These are phyloP conservation scores for Cliona cf. orientalis DNA, from an alignment of 37 sponge, comb jelly and placozoan species.

Conservation along the genomic window DNA sequence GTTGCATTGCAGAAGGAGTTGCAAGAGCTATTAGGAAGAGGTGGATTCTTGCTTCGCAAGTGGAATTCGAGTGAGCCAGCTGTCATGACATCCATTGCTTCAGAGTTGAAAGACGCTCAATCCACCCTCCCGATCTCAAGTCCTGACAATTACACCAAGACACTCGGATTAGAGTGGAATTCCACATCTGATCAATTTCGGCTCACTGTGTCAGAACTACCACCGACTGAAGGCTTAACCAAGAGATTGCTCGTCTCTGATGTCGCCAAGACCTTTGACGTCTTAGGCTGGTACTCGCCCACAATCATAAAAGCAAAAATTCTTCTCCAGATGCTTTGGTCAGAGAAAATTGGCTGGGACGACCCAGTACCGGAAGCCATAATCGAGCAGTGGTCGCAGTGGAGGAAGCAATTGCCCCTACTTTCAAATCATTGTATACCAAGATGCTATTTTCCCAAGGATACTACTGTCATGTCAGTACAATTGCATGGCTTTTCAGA, in stretches of 20 bases:
- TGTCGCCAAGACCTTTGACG: no score
- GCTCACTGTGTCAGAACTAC: background rate
- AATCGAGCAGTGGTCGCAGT: background rate
- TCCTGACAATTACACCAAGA: slow-evolving; percentile 1
- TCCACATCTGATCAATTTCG: slow-evolving; percentile 6
- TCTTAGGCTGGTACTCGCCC: no score
- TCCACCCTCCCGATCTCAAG: background rate
- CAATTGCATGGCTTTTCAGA: slow-evolving; percentile 32
- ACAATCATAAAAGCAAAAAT: slow-evolving; percentile 20
- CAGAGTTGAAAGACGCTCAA: slow-evolving; percentile 1
- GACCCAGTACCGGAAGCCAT: no score
- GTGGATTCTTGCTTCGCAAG: no score
- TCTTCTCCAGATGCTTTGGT: slow-evolving; percentile 5
- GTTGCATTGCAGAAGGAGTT: no score
- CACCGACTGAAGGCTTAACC: slow-evolving; percentile 17
- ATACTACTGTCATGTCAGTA: background rate
- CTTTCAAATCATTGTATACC: slow-evolving; percentile 5
- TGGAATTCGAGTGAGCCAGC: slow-evolving; percentile 13
- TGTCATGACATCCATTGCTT: slow-evolving; percentile 1
- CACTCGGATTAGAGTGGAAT: slow-evolving; percentile 24
- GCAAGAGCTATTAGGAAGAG: no score
- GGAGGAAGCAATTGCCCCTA: slow-evolving; percentile 7
- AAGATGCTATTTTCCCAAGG: slow-evolving; percentile 23
- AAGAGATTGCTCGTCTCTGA: slow-evolving; percentile 20
- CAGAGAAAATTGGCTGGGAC: no score